A percentile compares a stretch with the other conserved stretches of the same genome.
These are phyloP conservation scores for Ctenoplectra terminalis DNA, from an alignment of 1,140 invertebrate species.

Conservation along the genomic window DNA sequence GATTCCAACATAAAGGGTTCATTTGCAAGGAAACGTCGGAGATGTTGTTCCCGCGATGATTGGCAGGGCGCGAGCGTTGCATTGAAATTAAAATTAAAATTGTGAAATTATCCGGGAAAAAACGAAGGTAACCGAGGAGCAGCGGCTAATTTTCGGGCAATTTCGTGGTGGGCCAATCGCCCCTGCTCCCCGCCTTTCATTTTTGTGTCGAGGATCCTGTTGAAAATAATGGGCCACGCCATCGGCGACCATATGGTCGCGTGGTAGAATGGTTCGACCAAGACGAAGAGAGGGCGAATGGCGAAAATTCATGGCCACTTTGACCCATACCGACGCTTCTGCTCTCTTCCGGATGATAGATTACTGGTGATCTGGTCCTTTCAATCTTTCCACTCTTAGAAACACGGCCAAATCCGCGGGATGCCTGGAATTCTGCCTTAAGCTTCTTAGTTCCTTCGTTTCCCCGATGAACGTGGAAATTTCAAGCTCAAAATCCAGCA, in stretches of 20 bases:
- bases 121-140: slow-evolving; percentile 15
- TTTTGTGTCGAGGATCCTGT: slow-evolving; percentile 38
- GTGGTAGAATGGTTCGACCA: slow-evolving; percentile 26
- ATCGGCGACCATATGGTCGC: slow-evolving; percentile 81
- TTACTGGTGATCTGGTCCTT: slow-evolving; percentile 8
- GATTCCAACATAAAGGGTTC: slow-evolving; percentile 2
- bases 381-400: background rate
- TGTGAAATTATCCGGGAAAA: slow-evolving; percentile 72
- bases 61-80: slow-evolving; percentile 23
- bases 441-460: background rate
- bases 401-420: background rate
- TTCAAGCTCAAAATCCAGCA: background rate
- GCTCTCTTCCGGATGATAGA: slow-evolving; percentile 47
- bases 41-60: background rate
- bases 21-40: background rate
- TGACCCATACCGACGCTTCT: slow-evolving; percentile 59
- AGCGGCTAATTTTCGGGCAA: slow-evolving; percentile 77
- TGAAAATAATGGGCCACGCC: slow-evolving; percentile 78
- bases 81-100: slow-evolving; percentile 82
- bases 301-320: slow-evolving; percentile 67
- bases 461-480: background rate
- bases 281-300: slow-evolving; percentile 35
- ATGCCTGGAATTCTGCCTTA: background rate
- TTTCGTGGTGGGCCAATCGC: slow-evolving; percentile 66
- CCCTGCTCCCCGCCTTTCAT: slow-evolving; percentile 19